phyloP scores from a whole-genome alignment of 2,888 invertebrate genomes.

The Metopia argyrocephala region DNA sequence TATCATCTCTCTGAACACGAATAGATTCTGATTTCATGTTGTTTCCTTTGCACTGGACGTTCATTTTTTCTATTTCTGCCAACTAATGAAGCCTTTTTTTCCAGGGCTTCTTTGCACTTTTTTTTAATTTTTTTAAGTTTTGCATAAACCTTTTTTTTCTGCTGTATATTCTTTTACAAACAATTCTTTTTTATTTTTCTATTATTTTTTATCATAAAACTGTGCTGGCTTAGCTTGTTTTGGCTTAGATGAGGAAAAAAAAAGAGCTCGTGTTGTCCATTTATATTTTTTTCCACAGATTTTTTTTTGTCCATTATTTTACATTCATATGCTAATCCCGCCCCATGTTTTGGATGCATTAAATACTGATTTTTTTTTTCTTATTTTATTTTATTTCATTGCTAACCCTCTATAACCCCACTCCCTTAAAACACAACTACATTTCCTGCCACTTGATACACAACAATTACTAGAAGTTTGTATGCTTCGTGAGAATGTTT shows the following conservation, averaged over 20 bases:
- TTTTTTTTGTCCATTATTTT: conserved; percentile 44
- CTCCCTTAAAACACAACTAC: conserved; percentile 35
- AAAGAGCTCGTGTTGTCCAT: too few species aligned
- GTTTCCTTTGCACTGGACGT: conserved; percentile 22
- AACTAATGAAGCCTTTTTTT: conserved; percentile 63
- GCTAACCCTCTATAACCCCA: not conserved
- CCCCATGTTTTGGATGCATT: conserved; percentile 61
- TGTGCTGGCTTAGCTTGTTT: conserved; percentile 7
- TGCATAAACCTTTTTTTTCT: conserved; percentile 31
- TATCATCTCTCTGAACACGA: not conserved
- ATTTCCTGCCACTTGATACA: conserved; percentile 57
- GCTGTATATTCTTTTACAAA: not conserved
- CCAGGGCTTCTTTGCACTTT: not conserved
- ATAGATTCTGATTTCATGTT: conserved; percentile 27
- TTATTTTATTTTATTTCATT: not conserved
- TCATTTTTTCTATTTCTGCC: conserved; percentile 16
- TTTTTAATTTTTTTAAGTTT: conserved; percentile 15
- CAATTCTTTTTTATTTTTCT: not conserved
- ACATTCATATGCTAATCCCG: conserved; percentile 63
- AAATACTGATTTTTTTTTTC: conserved; percentile 59
- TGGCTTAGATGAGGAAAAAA: conserved; percentile 14
- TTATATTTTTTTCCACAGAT: too few species aligned
- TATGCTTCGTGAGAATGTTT: not conserved
- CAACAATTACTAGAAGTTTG: conserved; percentile 3
- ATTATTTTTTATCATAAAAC: conserved; percentile 37